These are phyloP conservation scores for Propithecus deckenii DNA, from an alignment of 2,797 vertebrate species.

Conservation along the genomic window DNA sequence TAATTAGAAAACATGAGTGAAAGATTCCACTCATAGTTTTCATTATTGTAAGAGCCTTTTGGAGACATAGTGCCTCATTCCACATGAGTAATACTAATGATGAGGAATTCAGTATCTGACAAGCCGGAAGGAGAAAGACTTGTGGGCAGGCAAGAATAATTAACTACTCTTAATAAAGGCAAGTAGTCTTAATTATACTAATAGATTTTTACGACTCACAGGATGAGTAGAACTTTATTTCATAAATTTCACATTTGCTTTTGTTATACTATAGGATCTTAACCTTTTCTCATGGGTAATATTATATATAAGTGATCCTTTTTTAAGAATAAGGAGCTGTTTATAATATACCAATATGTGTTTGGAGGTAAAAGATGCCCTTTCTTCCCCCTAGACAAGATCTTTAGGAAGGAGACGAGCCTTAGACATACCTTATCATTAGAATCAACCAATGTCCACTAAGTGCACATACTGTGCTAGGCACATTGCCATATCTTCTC, in stretches of 20 bases:
- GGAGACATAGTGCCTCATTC: neutral
- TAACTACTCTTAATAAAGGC: neutral
- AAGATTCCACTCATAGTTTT: neutral
- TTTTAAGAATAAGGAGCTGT: neutral
- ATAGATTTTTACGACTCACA: neutral
- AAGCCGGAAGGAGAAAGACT: neutral
- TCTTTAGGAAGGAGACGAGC: neutral
- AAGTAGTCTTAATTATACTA: neutral
- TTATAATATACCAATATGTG: neutral
- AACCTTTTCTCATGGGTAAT: neutral
- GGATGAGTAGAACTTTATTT: conserved; percentile 20
- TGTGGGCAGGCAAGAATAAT: neutral
- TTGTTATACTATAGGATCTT: neutral
- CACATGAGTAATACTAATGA: neutral
- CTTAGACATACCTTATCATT: neutral
- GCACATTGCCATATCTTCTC: neutral
- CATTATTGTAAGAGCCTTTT: neutral
- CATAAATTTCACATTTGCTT: neutral
- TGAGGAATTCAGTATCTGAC: neutral
- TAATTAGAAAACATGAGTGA: neutral
- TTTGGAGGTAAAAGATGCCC: neutral
- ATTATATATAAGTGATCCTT: neutral
- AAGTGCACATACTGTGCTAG: neutral
- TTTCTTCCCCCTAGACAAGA: neutral
- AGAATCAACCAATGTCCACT: neutral